Conservation (phyloP, 2,888 invertebrate genomes). For the Agrotis clavis region DNA sequence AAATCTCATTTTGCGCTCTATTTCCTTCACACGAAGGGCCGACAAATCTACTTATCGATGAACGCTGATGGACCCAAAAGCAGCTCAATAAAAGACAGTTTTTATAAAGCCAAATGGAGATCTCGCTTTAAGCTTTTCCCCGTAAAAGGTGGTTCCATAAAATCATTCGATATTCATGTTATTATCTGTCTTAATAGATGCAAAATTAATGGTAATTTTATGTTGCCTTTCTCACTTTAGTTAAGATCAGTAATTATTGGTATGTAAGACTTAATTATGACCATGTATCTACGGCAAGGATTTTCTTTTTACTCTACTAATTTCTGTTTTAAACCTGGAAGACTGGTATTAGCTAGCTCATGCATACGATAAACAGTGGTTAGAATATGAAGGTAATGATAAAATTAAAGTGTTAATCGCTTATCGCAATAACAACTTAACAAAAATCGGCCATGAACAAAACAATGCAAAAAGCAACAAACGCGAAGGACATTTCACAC, state of each 20-base stretch:
- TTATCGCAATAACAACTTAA: conserved; percentile 4
- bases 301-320: not conserved
- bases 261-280: conserved; percentile 2
- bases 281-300: not conserved
- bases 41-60: conserved; percentile 55
- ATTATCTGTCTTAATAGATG: conserved; percentile 18
- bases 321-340: not conserved
- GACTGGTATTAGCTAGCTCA: not conserved
- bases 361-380: not conserved
- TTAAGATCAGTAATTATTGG: conserved; percentile 26
- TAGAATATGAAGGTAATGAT: not conserved
- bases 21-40: conserved; percentile 62
- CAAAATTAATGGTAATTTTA: conserved; percentile 30
- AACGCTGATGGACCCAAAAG: conserved; percentile 35
- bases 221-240: conserved; percentile 40
- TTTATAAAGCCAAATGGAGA: conserved; percentile 20
- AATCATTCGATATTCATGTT: conserved; percentile 13
- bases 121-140: conserved; percentile 10
- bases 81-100: conserved; percentile 22
- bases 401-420: not conserved
- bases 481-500: conserved; percentile 45
- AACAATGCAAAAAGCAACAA: conserved; percentile 43
- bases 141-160: conserved; percentile 30
- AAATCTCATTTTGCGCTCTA: conserved; percentile 64
- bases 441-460: conserved; percentile 37